phyloP scores from a whole-genome alignment of 2,113 vertebrate genomes.

The Lasiurus borealis region DNA sequence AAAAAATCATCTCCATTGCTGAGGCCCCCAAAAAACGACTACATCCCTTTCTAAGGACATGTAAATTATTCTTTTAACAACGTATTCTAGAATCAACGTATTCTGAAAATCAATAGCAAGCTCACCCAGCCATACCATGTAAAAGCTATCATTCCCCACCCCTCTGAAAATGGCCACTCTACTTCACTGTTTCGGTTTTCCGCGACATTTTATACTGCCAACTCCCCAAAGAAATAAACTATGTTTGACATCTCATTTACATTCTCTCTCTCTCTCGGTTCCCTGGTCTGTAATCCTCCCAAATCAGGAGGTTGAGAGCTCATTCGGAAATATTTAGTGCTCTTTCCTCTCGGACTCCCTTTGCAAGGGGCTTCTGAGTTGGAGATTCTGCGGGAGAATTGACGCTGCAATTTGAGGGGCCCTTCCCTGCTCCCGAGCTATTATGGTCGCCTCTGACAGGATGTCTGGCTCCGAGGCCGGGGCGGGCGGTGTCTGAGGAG shows the following conservation, averaged over 20 bases:
- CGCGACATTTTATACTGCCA: slow-evolving; percentile 62
- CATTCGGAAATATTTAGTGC: slow-evolving; percentile 66
- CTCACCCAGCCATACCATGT: background rate
- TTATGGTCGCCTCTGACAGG: slow-evolving; percentile 77
- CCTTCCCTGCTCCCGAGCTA: slow-evolving; percentile 61
- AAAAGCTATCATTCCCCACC: slow-evolving; percentile 25
- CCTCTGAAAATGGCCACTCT: slow-evolving; percentile 54
- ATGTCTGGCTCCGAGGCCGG: slow-evolving; percentile 81
- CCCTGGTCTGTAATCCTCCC: slow-evolving; percentile 62
- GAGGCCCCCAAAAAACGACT: background rate
- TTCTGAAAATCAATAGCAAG: slow-evolving; percentile 54
- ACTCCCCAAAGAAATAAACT: slow-evolving; percentile 61
- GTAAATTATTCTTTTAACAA: slow-evolving; percentile 44
- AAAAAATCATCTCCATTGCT: too few relatives aligned
- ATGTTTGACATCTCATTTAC: slow-evolving; percentile 63
- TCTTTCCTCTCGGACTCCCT: slow-evolving; percentile 69
- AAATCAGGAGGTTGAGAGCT: slow-evolving; percentile 60
- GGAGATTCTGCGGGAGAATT: slow-evolving; percentile 71
- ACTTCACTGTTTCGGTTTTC: slow-evolving; percentile 44
- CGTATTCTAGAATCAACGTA: slow-evolving; percentile 5
- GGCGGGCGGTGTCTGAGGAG: slow-evolving; percentile 73
- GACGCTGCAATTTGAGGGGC: slow-evolving; percentile 76
- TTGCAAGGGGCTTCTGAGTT: slow-evolving; percentile 69
- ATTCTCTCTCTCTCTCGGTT: slow-evolving; percentile 62
- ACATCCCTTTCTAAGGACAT: slow-evolving; percentile 25